Base-by-base conservation (phyloP, 2,113 vertebrate species). In the Pycnonotus jocosus region DNA sequence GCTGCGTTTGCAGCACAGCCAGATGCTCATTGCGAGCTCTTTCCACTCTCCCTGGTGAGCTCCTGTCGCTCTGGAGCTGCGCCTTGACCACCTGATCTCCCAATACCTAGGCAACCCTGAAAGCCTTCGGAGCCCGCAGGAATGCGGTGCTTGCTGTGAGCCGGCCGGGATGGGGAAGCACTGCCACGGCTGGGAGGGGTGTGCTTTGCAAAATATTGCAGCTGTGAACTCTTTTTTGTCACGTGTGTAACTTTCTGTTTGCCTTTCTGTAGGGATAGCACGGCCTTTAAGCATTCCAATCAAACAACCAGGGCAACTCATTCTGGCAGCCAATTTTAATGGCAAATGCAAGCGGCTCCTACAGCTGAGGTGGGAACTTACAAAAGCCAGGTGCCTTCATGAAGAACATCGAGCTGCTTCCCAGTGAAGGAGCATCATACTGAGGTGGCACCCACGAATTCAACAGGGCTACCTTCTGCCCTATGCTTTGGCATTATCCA, bases 101-200 rank as follows among this genome's bases (percentile, higher is more conserved):
- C 0, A 80, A 73, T 60, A 62, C 12, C 71, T 6, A n/a, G 35
- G 56, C 35, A 90, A 44, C 56, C 17, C 65, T 7, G 50, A 17
- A 68, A 92, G 44, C 37, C 60, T 62, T 30, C 0, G 2, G 37
- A 77, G 77, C 65, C 28, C 6, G 0, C 37, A 35, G 62, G 42
- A 82, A 45, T 0, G 3, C 1, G 0, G 47, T 2, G 10, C 54
- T 82, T 66, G 40, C 48, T 64, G 56, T 10, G n/a, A 0, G 0
- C 33, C 37, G 0, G 0, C 33, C 0, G 0, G 42, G 51, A 68
- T 2, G 1, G n/a, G 25, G 28, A 58, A 42, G 69, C 11, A 0
- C 37, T 79, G 28, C 33, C 44, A 54, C 0, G 2, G 15, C 30
- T 12, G 70, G 88, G 28, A 86, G 45, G 21, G 6, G 0, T 0